Conservation (phyloP, 2,888 invertebrate genomes). For the Gymnocheta viridis region DNA sequence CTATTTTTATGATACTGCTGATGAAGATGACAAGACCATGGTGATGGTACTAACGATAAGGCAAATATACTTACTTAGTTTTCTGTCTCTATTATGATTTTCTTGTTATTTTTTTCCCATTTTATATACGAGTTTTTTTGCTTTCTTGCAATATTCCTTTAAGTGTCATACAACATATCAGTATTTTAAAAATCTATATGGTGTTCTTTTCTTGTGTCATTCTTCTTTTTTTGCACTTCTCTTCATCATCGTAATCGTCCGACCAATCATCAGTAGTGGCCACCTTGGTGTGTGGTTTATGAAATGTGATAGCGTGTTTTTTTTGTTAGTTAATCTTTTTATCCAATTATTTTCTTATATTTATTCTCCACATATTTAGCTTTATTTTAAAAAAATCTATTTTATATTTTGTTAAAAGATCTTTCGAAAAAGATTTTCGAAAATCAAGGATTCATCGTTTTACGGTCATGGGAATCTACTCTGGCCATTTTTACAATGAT, state of each 20-base stretch:
- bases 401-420: too few species aligned
- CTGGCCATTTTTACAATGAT: too few species aligned
- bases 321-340: too few species aligned
- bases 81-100: conserved; percentile 74
- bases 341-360: too few species aligned
- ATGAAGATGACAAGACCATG: conserved; percentile 50
- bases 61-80: conserved; percentile 74
- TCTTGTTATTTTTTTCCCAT: conserved; percentile 39
- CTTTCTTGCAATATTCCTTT: neutral
- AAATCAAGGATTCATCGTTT: too few species aligned
- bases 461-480: too few species aligned
- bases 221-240: neutral
- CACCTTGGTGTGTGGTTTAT: neutral
- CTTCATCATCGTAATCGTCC: conserved; percentile 4
- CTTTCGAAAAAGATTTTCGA: too few species aligned
- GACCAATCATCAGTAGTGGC: conserved; percentile 12
- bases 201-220: neutral
- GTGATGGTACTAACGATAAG: conserved; percentile 69
- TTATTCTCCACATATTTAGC: too few species aligned
- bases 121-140: neutral
- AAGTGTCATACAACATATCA: conserved; percentile 17
- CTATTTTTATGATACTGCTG: conserved; percentile 40
- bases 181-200: conserved; percentile 24
- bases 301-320: neutral
- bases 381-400: too few species aligned